phyloP scores from a whole-genome alignment of 2,113 vertebrate species.

The Saccopteryx leptura region DNA sequence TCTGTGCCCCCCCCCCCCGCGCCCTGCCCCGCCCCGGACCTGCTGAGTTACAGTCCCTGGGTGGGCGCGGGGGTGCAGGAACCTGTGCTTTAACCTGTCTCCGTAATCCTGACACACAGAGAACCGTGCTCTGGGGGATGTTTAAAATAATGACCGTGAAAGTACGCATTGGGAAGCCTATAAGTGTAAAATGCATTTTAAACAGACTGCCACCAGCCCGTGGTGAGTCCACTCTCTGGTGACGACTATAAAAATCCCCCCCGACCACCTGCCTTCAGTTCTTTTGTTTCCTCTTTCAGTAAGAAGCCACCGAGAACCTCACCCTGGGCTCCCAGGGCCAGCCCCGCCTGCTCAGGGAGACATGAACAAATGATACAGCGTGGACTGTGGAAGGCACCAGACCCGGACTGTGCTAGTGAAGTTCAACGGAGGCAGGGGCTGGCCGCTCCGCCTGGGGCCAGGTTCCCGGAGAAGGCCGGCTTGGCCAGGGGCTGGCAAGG shows the following conservation, averaged over 20 bases:
- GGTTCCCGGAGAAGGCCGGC: neutral
- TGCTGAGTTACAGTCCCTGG: neutral
- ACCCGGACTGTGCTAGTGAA: neutral
- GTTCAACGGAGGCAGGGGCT: no score
- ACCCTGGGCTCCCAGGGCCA: rapidly evolving
- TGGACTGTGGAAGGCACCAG: neutral
- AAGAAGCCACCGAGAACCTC: neutral
- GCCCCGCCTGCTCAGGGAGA: neutral
- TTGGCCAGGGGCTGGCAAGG: neutral
- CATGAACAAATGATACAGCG: neutral
- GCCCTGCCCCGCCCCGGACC: no score
- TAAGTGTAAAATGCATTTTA: rapidly evolving
- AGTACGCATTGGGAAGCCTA: neutral
- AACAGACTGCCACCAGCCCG: neutral
- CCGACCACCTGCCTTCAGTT: neutral
- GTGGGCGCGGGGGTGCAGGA: neutral
- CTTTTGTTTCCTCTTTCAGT: neutral
- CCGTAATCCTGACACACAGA: neutral
- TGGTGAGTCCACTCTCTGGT: neutral
- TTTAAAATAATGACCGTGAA: neutral
- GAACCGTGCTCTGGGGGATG: neutral
- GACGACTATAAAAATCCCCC: neutral
- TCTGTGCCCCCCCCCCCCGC: no score
- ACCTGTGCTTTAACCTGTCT: neutral
- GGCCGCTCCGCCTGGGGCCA: neutral